Evolutionary conservation across 2,113 vertebrate species (phyloP), one percentile per base, ranked within the genome.

Genomic region (Lagopus leucura): DNA sequence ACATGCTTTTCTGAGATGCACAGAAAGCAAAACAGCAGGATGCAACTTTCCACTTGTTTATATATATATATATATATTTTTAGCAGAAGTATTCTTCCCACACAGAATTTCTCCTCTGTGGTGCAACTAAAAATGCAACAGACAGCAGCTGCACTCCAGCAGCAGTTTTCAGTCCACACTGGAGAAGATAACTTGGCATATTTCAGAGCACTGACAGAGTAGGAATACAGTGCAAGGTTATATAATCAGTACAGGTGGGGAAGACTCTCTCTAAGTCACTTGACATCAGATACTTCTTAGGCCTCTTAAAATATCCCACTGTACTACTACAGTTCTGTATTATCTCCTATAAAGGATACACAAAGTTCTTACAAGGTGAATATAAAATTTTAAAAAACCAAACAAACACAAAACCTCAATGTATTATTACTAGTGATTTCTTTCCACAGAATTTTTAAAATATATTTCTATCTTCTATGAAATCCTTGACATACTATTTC

Each of bases 41-140:
- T 40, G 66, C 40, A 5, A 10, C 54, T 76, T 86, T 73, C 38
- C 54, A 43, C 11, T 16, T 40, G 43, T 25, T 25, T 50, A 13
- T 24, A 50, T 50, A 50, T 13, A 50, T 50, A 50, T 25, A 22
- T 42, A 42, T 6, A 42, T 42, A 42, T 36, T 50, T 94, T 92
- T 82, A 94, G 82, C 55, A 82, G 45, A 93, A 91, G 11, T 22
- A 73, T 73, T 89, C n/a, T 82, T 93, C 87, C 67, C 52, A 75
- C 18, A 0, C 43, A 70, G 58, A 82, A 70, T 69, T 82, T 70
- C 54, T 90, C 58, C 63, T 90, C 30, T 89, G 40, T 61, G 74
- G 48, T 84, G 34, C 63, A 94, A 34, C 77, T 75, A 61, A 48
- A 83, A 82, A 72, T 63, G 50, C 42, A 80, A 12, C 8, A 58